These are phyloP conservation scores for Thalassarche chlororhynchos DNA, from an alignment of 2,113 vertebrate species.

Conservation along the genomic window DNA sequence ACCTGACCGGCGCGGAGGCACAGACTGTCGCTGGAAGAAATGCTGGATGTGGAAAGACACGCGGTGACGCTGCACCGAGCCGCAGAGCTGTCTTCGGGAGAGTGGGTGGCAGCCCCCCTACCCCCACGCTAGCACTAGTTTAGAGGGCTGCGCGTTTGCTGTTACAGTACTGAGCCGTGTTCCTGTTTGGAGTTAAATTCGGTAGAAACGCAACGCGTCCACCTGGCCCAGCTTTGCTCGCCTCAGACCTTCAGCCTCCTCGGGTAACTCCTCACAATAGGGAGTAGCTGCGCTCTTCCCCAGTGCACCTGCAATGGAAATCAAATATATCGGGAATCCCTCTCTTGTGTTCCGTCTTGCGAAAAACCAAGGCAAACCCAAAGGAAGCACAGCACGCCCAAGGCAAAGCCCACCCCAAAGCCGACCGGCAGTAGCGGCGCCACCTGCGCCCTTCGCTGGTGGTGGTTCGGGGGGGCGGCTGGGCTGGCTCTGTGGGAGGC, in stretches of 20 bases:
- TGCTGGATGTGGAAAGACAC: accelerated
- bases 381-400: too few species aligned
- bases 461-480: too few species aligned
- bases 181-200: too few species aligned
- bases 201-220: accelerated
- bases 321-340: accelerated
- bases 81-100: accelerated
- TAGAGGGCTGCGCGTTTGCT: accelerated
- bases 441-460: too few species aligned
- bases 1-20: too few species aligned
- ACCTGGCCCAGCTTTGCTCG: too few species aligned
- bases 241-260: background rate
- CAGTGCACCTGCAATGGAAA: accelerated
- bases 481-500: too few species aligned
- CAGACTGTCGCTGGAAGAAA: too few species aligned
- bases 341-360: accelerated
- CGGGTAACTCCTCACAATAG: accelerated
- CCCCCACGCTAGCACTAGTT: accelerated
- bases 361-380: too few species aligned
- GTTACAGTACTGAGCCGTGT: accelerated
- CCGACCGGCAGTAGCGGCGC: too few species aligned
- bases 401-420: too few species aligned
- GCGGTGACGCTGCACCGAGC: background rate
- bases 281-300: background rate
- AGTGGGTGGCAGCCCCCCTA: background rate